Base-by-base conservation (phyloP, 2,888 invertebrate genomes). In the Andrena bucephala region DNA sequence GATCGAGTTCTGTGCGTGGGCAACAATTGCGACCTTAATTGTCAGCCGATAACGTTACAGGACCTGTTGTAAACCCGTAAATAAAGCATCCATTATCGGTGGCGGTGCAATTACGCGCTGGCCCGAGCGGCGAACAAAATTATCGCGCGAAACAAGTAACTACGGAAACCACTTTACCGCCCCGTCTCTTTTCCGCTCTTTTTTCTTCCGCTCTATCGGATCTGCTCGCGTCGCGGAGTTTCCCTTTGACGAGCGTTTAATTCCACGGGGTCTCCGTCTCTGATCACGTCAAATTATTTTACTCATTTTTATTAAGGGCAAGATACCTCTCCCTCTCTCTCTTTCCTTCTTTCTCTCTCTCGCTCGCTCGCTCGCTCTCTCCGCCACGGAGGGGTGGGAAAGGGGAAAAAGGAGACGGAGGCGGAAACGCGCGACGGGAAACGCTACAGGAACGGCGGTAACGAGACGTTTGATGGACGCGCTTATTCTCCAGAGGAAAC, bases 381-480 rank as follows among this genome's bases (percentile, higher is more conserved):
- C 27, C 57, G 57, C 0, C 27, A 3, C 20, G 27, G n/a, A 16
- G 48, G 8, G 48, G 8, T n/a, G 8, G 31, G 29, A 8, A n/a
- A 6, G 1, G 5, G 8, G 8, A 42, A 48, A 48, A 48, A 24
- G 31, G 36, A 8, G 29, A 65, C 16, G 33, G 74, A 86, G 86
- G 89, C 85, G 87, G 85, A 87, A 42, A 87, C 82, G 82, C 85
- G 77, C 76, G 65, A 50, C 68, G 72, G 82, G 60, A 57, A 78
- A 68, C 71, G 77, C 50, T 75, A 79, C 72, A 63, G 80, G 65
- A 74, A 82, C 81, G 77, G 71, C 83, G 87, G 87, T 93, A 93
- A 93, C 92, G 90, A 93, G 93, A 93, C 93, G 89, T 93, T 92
- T 93, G 93, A 93, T 87, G 87, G 93, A 93, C 93, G 91, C 89